Percentiles rank a stretch among this genome's conserved stretches.
These are phyloP conservation scores for Acleris cristana DNA, from an alignment of 2,888 invertebrate genomes.

Conservation along the genomic window DNA sequence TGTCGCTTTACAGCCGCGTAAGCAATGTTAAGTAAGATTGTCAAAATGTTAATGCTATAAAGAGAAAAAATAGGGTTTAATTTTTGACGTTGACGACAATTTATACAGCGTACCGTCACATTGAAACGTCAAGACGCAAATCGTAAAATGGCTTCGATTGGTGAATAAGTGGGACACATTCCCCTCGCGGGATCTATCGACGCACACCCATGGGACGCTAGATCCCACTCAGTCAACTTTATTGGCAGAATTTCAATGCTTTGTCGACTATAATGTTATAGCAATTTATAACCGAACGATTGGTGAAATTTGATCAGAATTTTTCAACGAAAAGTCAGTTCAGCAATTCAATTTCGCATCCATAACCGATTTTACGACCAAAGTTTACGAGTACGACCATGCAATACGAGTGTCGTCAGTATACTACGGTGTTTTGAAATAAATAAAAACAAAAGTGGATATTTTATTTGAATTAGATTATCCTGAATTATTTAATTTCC, in stretches of 20 bases:
- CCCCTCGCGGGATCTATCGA: slow-evolving; percentile 65
- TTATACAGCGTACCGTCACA: slow-evolving; percentile 6
- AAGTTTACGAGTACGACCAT: slow-evolving; percentile 13
- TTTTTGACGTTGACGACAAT: too few relatives aligned
- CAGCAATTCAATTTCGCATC: slow-evolving; percentile 37
- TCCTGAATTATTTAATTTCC: too few relatives aligned
- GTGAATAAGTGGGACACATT: slow-evolving; percentile 68
- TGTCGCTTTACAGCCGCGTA: too few relatives aligned
- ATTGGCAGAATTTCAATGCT: slow-evolving; percentile 71
- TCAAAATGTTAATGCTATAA: too few relatives aligned
- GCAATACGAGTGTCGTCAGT: slow-evolving; percentile 14
- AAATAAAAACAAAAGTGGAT: neutral
- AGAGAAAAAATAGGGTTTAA: too few relatives aligned
- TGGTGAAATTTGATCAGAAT: slow-evolving; percentile 43
- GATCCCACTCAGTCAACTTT: slow-evolving; percentile 66
- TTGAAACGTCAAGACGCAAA: slow-evolving; percentile 49
- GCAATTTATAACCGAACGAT: slow-evolving; percentile 58
- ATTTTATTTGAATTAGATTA: too few relatives aligned
- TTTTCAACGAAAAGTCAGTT: slow-evolving; percentile 35
- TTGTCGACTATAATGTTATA: slow-evolving; percentile 64
- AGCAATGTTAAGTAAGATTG: too few relatives aligned
- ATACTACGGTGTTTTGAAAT: slow-evolving; percentile 1
- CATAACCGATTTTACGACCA: slow-evolving; percentile 22
- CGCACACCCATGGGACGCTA: slow-evolving; percentile 63
- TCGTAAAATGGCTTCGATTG: slow-evolving; percentile 66